Evolutionary conservation across 2,113 vertebrate species (phyloP).

Genomic region (Suncus etruscus): DNA sequence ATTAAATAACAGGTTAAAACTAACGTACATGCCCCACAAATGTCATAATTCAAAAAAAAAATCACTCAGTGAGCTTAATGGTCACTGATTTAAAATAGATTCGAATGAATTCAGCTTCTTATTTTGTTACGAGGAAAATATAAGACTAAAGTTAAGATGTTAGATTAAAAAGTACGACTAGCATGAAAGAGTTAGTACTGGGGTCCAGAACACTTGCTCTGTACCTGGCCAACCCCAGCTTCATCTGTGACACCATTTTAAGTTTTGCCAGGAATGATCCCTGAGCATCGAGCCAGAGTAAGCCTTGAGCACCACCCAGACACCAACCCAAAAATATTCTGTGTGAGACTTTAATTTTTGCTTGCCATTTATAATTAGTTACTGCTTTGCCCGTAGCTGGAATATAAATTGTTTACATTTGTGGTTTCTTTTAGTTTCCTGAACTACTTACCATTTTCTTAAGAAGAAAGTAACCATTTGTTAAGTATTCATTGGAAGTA

Average conservation of each 20-base stretch:
- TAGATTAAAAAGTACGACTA: not conserved
- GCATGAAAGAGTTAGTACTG: too few species aligned
- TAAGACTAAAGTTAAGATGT: conserved; percentile 28
- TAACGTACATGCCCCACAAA: too few species aligned
- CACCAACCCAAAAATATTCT: too few species aligned
- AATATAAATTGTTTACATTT: conserved; percentile 38
- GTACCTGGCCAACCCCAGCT: not conserved
- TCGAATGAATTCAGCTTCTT: conserved; percentile 42
- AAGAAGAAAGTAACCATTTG: conserved; percentile 36
- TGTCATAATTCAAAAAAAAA: too few species aligned
- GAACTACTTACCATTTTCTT: conserved; percentile 21
- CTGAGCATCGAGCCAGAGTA: too few species aligned
- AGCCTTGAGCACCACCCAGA: too few species aligned
- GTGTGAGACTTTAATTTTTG: not conserved
- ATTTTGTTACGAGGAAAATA: conserved; percentile 25
- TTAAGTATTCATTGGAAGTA: not conserved
- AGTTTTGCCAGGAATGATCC: too few species aligned
- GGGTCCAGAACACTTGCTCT: not conserved
- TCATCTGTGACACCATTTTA: not conserved
- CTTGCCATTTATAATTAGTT: conserved; percentile 24
- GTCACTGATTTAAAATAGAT: not conserved
- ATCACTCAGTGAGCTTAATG: not conserved
- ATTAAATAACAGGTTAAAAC: conserved; percentile 23
- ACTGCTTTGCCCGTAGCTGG: conserved; percentile 3
- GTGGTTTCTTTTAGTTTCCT: not conserved